A percentile compares a stretch with the other conserved stretches of the same genome.
Evolutionary conservation across 2,888 invertebrate genomes (phyloP).

Genomic region (Watsonalla cultraria): DNA sequence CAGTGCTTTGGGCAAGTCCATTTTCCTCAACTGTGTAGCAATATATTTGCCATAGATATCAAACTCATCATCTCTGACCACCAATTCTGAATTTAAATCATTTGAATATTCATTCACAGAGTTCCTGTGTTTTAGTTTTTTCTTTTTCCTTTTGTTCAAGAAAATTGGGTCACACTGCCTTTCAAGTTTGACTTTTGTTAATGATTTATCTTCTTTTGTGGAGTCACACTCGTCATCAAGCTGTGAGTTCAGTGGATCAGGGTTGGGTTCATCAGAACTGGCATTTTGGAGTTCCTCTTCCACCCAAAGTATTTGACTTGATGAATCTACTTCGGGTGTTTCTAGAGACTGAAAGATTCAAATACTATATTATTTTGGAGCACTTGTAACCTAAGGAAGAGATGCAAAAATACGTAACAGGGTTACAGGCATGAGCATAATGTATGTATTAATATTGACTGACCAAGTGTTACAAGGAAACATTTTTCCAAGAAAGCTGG

Average conservation of each 20-base stretch:
- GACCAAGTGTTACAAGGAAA: no score
- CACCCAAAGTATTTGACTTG: slow-evolving; percentile 47
- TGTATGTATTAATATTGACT: no score
- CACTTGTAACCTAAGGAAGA: neutral
- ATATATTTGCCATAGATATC: slow-evolving; percentile 60
- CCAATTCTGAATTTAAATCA: slow-evolving; percentile 20
- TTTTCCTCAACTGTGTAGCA: slow-evolving; percentile 49
- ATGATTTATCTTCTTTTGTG: slow-evolving; percentile 21
- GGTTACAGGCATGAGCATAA: no score
- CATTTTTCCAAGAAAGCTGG: no score
- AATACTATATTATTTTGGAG: slow-evolving; percentile 5
- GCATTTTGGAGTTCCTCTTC: slow-evolving; percentile 37
- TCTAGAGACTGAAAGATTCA: slow-evolving; percentile 37
- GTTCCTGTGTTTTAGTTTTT: slow-evolving; percentile 38
- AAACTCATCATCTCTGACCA: slow-evolving; percentile 50
- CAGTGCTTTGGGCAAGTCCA: slow-evolving; percentile 47
- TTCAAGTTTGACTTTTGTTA: slow-evolving; percentile 30
- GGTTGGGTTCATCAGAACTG: slow-evolving; percentile 36
- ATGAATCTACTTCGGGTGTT: slow-evolving; percentile 44
- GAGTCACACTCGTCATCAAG: slow-evolving; percentile 47
- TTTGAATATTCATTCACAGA: slow-evolving; percentile 26
- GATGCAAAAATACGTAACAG: no score
- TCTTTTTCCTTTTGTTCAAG: slow-evolving; percentile 45
- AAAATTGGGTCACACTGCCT: slow-evolving; percentile 18
- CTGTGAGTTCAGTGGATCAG: slow-evolving; percentile 47